A percentile compares a stretch with the other conserved stretches of the same genome.
phyloP scores from a whole-genome alignment of 2,888 invertebrate species.

The Scaptomyza flava region DNA sequence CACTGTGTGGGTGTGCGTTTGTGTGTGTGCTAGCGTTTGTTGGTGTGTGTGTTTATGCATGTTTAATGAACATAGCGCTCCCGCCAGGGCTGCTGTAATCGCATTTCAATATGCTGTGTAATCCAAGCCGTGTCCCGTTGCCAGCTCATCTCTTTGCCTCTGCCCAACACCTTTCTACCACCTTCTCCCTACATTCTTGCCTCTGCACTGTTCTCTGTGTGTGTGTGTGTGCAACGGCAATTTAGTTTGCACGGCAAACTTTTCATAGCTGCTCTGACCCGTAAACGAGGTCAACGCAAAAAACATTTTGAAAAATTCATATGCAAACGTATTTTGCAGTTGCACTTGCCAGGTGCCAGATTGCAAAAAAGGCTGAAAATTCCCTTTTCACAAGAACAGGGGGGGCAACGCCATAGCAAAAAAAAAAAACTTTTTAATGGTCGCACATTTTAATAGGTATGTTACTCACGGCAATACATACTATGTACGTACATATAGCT shows the following conservation, averaged over 20 bases:
- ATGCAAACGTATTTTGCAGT: conserved; percentile 75
- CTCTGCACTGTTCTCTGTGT: not conserved
- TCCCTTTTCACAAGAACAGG: conserved; percentile 47
- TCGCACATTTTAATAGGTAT: conserved; percentile 71
- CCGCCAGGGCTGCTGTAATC: conserved; percentile 70
- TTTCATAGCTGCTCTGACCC: conserved; percentile 74
- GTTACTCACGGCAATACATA: conserved; percentile 46
- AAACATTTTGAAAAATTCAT: conserved; percentile 77
- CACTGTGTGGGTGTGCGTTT: conserved; percentile 14
- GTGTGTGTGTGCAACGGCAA: conserved; percentile 58
- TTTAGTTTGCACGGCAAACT: conserved; percentile 73
- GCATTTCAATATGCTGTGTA: conserved; percentile 73
- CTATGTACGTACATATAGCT: not conserved
- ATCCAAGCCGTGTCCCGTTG: conserved; percentile 51
- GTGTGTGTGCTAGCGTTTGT: conserved; percentile 9
- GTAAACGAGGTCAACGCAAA: conserved; percentile 75
- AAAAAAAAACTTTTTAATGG: conserved; percentile 70
- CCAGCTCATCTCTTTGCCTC: conserved; percentile 28
- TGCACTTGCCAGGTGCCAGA: conserved; percentile 71
- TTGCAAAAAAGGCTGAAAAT: conserved; percentile 55
- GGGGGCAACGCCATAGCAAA: conserved; percentile 39
- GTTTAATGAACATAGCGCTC: conserved; percentile 72
- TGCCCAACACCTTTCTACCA: not conserved
- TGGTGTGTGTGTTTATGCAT: conserved; percentile 68
- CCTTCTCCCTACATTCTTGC: conserved; percentile 1